Evolutionary conservation across 2,113 vertebrate genomes (phyloP).

Genomic region (Pantherophis guttatus): DNA sequence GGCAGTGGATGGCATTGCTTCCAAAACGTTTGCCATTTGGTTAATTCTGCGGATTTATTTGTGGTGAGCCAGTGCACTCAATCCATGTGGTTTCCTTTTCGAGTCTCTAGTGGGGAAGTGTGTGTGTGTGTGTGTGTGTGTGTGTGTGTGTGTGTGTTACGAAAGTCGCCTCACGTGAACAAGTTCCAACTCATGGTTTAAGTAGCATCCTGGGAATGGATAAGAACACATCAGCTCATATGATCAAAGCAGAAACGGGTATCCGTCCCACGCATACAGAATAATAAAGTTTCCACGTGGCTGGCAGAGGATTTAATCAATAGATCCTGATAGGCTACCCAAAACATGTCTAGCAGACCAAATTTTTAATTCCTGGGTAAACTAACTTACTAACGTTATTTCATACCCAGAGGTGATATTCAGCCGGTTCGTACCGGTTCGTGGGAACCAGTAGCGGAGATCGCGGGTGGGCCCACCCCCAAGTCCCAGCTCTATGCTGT

Average conservation of each 20-base stretch:
- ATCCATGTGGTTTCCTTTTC: background rate
- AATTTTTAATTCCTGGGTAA: background rate
- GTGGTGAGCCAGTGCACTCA: background rate
- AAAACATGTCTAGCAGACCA: background rate
- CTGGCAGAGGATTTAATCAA: background rate
- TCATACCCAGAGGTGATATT: background rate
- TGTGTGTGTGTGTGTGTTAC: background rate
- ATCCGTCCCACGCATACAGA: background rate
- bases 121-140: too few relatives aligned
- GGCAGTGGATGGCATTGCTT: background rate
- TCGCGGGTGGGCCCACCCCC: too few relatives aligned
- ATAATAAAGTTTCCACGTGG: background rate
- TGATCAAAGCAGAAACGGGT: background rate
- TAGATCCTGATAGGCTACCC: background rate
- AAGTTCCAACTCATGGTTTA: background rate
- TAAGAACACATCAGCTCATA: background rate
- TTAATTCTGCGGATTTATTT: background rate
- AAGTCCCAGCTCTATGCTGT: too few relatives aligned
- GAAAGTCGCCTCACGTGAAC: background rate
- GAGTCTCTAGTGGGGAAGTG: background rate
- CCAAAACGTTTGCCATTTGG: background rate
- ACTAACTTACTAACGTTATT: background rate
- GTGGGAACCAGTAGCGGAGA: too few relatives aligned
- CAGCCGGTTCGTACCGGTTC: too few relatives aligned
- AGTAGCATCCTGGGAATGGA: background rate